Evolutionary conservation across 2,888 invertebrate species (phyloP).

Genomic region (Cantharis rustica): DNA sequence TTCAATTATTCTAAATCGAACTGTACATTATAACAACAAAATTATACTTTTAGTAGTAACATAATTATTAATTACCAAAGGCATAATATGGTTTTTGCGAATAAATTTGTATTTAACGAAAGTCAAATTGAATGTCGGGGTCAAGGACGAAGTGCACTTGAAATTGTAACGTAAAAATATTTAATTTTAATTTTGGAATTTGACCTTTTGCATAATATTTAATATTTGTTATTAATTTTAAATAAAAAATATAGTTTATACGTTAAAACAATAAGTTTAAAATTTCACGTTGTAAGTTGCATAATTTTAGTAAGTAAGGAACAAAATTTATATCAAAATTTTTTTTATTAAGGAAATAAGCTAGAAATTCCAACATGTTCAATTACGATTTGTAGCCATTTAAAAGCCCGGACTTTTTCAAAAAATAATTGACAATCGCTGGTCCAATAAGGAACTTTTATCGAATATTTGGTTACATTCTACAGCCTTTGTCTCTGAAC

Average conservation of each 20-base stretch:
- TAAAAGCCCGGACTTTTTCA: constrained; percentile 32
- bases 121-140: background rate
- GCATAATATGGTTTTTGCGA: background rate
- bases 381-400: constrained; percentile 40
- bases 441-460: constrained; percentile 42
- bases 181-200: too few relatives aligned
- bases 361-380: constrained; percentile 34
- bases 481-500: constrained; percentile 34
- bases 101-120: background rate
- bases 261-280: background rate
- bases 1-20: background rate
- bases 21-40: background rate
- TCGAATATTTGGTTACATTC: constrained; percentile 30
- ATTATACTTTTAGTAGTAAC: background rate
- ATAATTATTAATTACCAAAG: background rate
- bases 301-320: background rate
- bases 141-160: too few relatives aligned
- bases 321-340: background rate
- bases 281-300: background rate
- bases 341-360: constrained; percentile 21
- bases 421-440: constrained; percentile 40
- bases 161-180: too few relatives aligned
- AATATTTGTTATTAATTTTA: background rate
- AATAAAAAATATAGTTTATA: background rate
- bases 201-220: too few relatives aligned